Evolutionary conservation across 2,797 vertebrate genomes (phyloP).

Genomic region (Basileuterus tristriatus): DNA sequence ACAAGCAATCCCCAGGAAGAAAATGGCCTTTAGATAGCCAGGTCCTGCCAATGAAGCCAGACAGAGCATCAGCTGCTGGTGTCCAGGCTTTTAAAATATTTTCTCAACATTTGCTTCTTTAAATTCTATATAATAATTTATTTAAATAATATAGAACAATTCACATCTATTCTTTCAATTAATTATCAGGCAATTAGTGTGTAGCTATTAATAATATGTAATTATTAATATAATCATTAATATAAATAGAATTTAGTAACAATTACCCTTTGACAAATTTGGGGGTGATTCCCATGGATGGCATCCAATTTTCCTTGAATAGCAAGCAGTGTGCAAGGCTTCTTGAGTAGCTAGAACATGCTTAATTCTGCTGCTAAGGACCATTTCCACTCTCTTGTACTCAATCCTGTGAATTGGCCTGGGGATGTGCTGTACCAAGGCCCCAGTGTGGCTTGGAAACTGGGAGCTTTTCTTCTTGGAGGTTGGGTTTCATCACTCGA

Average conservation of each 20-base stretch:
- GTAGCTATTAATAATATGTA: neutral
- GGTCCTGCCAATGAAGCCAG: neutral
- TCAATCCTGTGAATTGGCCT: neutral
- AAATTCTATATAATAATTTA: neutral
- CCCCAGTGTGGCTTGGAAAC: neutral
- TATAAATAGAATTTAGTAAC: neutral
- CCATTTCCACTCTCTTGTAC: neutral
- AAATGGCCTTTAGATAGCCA: neutral
- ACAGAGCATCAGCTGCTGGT: neutral
- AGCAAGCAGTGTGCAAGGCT: neutral
- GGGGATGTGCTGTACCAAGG: neutral
- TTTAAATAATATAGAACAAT: neutral
- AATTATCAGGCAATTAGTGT: neutral
- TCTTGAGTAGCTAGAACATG: neutral
- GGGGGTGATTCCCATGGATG: neutral
- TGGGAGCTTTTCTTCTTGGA: neutral
- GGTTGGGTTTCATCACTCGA: neutral
- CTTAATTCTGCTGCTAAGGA: neutral
- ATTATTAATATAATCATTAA: neutral
- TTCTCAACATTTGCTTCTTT: neutral
- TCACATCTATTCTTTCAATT: neutral
- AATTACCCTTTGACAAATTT: neutral
- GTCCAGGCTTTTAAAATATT: neutral
- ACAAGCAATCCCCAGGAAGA: neutral
- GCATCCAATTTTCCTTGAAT: neutral